Base-by-base conservation (phyloP, 2,113 vertebrate species). In the Bubo scandiacus region DNA sequence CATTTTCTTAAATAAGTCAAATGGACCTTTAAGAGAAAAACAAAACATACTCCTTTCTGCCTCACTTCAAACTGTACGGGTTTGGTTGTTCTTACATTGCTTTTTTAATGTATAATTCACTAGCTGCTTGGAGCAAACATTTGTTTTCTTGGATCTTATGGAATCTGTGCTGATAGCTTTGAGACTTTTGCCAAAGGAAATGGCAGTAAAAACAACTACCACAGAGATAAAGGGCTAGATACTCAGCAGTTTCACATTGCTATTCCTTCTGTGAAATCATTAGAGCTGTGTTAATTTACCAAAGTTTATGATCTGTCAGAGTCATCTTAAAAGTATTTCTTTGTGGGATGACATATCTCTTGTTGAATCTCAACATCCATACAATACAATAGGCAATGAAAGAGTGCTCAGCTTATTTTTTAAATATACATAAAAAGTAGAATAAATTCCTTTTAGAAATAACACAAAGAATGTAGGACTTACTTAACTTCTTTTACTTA, bases 61-160 rank as follows among this genome's bases (percentile, higher is more conserved):
- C 18, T 77, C 6, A 27, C 49, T 86, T 86, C 27, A 83, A 81
- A 58, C 12, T 58, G 6, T 54, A 65, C 0, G 3, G 7, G 7
- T 80, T 74, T 91, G 8, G 6, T 58, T 65, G 5, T 83, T 91
- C n/a, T 73, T 90, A 23, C 5, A 30, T 11, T 63, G 40, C 2
- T 30, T 81, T 91, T 90, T 57, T 45, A 92, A 94, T 96, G 29
- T 66, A 71, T 81, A 88, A 83, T 89, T 92, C n/a, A 86, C 9
- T 67, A 54, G 30, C 23, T 77, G n/a, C 63, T 86, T 86, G 59
- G 22, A 94, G 55, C 36, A 90, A 94, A 83, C 30, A 57, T 72
- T 82, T 89, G 26, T 83, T 94, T 94, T 73, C 59, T 87, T 89
- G 70, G 68, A 59, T 94, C 57, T 90, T 51, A 74, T 27, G 40